Evolutionary conservation across 2,113 vertebrate genomes (phyloP), one percentile per base, ranked within the genome.

Genomic region (Callipepla squamata): DNA sequence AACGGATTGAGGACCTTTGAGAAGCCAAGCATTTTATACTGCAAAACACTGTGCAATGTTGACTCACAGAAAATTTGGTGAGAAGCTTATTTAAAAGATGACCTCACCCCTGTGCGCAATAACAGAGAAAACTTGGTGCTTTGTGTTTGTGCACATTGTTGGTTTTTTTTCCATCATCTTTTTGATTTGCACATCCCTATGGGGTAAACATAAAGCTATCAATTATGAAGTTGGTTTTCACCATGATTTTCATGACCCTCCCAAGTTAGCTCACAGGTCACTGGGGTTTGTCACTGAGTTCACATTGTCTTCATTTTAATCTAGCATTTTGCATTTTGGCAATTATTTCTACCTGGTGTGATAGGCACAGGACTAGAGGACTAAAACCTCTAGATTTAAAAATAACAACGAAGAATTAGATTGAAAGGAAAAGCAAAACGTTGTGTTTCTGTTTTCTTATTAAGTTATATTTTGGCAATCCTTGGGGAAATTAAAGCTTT

Each of bases 361-460:
- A 87, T 36, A 94, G 23, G 77, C 44, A 63, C 23, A 16, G 51
- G 63, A 68, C 79, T 94, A 82, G 85, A 16, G 51, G 63, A 68
- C 79, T 94, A 82, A 87, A 95, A 91, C 70, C 30, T 84, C 28
- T 83, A 70, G 34, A 87, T 90, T 85, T 85, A 48, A 85, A 91
- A 91, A 59, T 53, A 90, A 83, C 42, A 72, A 70, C 65, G 92
- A 90, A 66, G n/a, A 89, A 80, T 72, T 67, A 90, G 58, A 91
- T 72, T 80, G 81, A 94, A 96, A 92, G 58, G n/a, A 17, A 94
- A 95, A 91, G 38, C 22, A 94, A 93, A 92, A 93, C 91, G 34
- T 83, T 90, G 67, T 80, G 82, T 83, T 85, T 96, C 84, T 96
- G 89, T 89, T 95, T 93, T 96, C 87, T 94, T 93, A 92, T 92